phyloP scores from a whole-genome alignment of 2,888 invertebrate species.

The Polydrusus pterygomalis region DNA sequence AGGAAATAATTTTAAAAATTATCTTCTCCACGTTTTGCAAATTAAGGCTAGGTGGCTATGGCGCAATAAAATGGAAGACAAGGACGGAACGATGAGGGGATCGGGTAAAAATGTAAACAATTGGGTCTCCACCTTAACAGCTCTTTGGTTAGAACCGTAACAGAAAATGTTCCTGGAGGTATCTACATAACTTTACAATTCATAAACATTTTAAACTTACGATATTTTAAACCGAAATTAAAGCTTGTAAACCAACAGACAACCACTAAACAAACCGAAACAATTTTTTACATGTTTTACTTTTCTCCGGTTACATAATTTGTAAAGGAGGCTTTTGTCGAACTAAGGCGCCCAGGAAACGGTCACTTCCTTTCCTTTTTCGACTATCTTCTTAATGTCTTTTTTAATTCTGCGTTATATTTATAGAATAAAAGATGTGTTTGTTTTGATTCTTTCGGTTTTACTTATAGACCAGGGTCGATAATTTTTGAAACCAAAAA shows the following conservation, averaged over 20 bases:
- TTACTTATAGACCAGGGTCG: too few species aligned
- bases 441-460: background rate
- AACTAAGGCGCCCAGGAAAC: slow-evolving; percentile 15
- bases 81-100: too few species aligned
- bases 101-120: too few species aligned
- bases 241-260: background rate
- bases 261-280: slow-evolving; percentile 6
- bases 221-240: background rate
- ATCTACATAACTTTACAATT: too few species aligned
- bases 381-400: background rate
- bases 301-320: slow-evolving; percentile 22
- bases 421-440: background rate
- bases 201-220: background rate
- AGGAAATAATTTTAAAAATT: too few species aligned
- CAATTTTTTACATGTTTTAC: background rate
- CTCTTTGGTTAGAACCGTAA: too few species aligned
- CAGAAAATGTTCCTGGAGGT: too few species aligned
- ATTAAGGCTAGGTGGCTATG: too few species aligned
- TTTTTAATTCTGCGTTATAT: background rate
- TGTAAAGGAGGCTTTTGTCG: slow-evolving; percentile 12
- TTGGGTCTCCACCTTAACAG: too few species aligned
- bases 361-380: slow-evolving; percentile 20
- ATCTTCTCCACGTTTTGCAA: too few species aligned
- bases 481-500: too few species aligned
- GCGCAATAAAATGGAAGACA: too few species aligned